Evolutionary conservation across 2,113 vertebrate species (phyloP).

Genomic region (Fregetta grallaria): DNA sequence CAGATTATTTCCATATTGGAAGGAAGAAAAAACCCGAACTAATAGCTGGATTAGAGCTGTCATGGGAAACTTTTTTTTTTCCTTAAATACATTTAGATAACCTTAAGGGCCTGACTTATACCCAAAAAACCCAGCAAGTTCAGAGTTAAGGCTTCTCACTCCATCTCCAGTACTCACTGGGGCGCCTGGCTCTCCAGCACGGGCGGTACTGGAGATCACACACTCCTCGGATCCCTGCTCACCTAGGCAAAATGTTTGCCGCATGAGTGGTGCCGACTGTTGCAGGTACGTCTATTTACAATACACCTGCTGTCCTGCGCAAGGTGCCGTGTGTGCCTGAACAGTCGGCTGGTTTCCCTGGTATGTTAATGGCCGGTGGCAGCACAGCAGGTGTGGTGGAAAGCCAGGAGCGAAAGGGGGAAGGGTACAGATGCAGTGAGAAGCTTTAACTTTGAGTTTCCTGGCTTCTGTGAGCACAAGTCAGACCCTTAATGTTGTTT

Average conservation of each 20-base stretch:
- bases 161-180: not conserved
- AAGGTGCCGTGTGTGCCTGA: not conserved
- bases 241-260: not conserved
- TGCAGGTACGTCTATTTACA: not conserved
- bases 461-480: slow-evolving; percentile 18
- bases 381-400: not conserved
- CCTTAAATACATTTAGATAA: not conserved
- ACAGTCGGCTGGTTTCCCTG: not conserved
- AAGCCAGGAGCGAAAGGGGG: not conserved
- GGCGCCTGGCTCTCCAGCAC: not conserved
- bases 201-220: not conserved
- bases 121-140: not conserved
- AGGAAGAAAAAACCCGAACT: no score
- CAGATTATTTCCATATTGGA: not conserved
- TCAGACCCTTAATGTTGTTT: slow-evolving; percentile 57
- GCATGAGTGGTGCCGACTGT: not conserved
- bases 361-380: not conserved
- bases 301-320: not conserved
- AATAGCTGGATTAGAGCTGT: not conserved
- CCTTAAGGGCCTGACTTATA: slow-evolving; percentile 7
- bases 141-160: slow-evolving; percentile 46
- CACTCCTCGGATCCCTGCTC: not conserved
- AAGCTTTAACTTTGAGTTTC: slow-evolving; percentile 19
- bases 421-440: not conserved
- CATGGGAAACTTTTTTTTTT: not conserved